Evolutionary conservation across 2,113 vertebrate species (phyloP), one percentile per base, ranked within the genome.

Genomic region (Gopherus evgoodei): DNA sequence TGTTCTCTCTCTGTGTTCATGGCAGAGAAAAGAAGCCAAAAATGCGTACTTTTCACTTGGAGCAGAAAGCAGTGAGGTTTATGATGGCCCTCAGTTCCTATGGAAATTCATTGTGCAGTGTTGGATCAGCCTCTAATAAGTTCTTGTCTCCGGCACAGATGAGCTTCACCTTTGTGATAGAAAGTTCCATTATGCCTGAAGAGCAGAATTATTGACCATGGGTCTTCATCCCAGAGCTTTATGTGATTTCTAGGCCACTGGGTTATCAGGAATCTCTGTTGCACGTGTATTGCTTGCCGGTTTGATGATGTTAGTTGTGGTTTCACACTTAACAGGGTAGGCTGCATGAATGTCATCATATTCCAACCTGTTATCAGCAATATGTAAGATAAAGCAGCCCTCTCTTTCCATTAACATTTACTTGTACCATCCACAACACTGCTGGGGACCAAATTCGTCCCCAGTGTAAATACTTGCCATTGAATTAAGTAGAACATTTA

Each of bases 401-500:
- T 89, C 54, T 6, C 59, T 8, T 22, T 86, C 25, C 6, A 0
- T 21, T 42, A 80, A 27, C 8, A 59, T 25, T 79, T 82, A 42
- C 65, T 14, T 29, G 53, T 6, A 49, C 12, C 86, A 47, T 21
- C 4, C 11, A 21, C 86, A 83, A 10, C 0, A 0, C 24, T 52
- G 19, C 9, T n/a, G 78, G 25, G 4, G 22, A 25, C 0, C 54
- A 81, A 72, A 57, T 12, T 13, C 5, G 6, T 9, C 21, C 54
- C 44, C 38, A 76, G 29, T 31, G 13, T 17, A 22, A 22, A 31
- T 5, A 21, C 54, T 49, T 72, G 1, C 59, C 29, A 35, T 11
- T 31, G 29, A 1, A 29, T 11, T 81, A 6, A n/a, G 4, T 8
- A 0, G 0, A 17, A 47, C 6, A 2, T 0, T 2, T 54, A 14